Percentiles rank a stretch among this genome's conserved stretches.
phyloP scores from a whole-genome alignment of 2,797 vertebrate species.

The Coracias cyanogaster region DNA sequence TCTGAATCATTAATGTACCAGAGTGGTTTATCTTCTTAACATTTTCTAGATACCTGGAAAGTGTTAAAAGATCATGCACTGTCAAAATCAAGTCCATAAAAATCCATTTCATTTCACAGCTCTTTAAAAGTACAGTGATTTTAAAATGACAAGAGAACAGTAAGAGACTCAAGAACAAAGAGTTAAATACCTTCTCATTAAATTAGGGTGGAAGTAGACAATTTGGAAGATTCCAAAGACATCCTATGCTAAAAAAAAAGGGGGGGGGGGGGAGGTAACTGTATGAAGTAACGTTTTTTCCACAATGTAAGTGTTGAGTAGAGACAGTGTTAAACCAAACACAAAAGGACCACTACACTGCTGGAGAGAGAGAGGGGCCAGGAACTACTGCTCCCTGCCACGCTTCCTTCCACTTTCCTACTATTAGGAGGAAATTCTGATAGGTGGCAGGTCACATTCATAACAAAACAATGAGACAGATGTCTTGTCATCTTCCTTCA shows the following conservation, averaged over 20 bases:
- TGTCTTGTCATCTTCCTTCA: neutral
- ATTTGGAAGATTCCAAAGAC: neutral
- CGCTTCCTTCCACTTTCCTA: neutral
- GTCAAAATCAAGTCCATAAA: conserved; percentile 77
- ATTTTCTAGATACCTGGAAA: conserved; percentile 66
- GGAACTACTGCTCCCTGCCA: neutral
- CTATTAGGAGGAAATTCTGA: neutral
- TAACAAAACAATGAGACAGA: neutral
- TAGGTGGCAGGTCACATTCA: neutral
- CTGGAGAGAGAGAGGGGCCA: neutral
- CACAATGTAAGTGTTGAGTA: neutral
- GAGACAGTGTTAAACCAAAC: neutral
- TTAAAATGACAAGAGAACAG: conserved; percentile 46
- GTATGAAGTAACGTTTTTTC: neutral
- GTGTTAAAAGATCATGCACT: conserved; percentile 69
- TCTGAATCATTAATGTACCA: conserved; percentile 73
- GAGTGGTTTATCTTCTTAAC: conserved; percentile 76
- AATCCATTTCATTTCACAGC: conserved; percentile 80
- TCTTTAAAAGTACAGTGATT: conserved; percentile 75
- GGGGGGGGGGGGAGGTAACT: neutral
- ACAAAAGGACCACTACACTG: neutral
- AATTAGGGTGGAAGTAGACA: conserved; percentile 2
- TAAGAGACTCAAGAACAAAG: conserved; percentile 36
- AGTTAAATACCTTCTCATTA: conserved; percentile 24
- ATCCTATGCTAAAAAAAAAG: neutral